Evolutionary conservation across 2,113 vertebrate species (phyloP).

Genomic region (Grallaria varia): DNA sequence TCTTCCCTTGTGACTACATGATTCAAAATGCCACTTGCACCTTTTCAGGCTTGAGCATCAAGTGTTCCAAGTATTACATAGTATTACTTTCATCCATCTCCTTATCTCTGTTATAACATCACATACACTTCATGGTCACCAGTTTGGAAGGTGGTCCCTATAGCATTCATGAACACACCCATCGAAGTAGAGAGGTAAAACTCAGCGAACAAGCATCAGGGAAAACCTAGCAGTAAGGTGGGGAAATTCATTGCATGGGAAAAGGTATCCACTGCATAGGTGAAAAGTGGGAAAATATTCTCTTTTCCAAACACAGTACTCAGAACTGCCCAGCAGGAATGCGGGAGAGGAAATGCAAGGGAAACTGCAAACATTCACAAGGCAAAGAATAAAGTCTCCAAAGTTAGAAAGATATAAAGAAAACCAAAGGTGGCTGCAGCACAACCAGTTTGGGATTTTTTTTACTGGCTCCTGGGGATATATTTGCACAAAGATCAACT

Average conservation of each 20-base stretch:
- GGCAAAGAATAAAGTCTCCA: background rate
- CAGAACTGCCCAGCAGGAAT: background rate
- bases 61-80: background rate
- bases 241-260: background rate
- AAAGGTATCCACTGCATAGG: background rate
- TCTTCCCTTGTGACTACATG: background rate
- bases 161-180: background rate
- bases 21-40: slow-evolving; percentile 1
- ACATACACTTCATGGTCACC: background rate
- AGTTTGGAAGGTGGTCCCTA: background rate
- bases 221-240: background rate
- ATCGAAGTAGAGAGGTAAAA: background rate
- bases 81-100: background rate
- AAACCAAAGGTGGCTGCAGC: background rate
- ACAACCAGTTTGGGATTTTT: background rate
- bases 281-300: background rate
- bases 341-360: background rate
- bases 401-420: background rate
- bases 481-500: background rate
- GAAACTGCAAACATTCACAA: background rate
- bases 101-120: background rate
- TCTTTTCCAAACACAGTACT: background rate
- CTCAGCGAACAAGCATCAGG: background rate
- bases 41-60: background rate
- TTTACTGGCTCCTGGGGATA: background rate